A percentile compares a stretch with the other conserved stretches of the same genome.
phyloP scores from a whole-genome alignment of 2,113 vertebrate species.

The Leptodactylus fuscus region DNA sequence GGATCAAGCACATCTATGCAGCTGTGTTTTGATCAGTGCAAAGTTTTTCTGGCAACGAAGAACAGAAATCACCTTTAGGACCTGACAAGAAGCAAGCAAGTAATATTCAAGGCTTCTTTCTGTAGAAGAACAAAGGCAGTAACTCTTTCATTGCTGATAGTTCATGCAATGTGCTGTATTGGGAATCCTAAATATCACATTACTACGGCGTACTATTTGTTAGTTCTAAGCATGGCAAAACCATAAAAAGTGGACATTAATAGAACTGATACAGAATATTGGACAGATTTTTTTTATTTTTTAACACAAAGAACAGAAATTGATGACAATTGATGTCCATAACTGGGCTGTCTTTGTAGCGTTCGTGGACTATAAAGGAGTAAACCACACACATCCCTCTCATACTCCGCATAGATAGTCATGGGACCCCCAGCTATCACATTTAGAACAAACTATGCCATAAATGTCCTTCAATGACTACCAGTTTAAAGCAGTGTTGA shows the following conservation, averaged over 20 bases:
- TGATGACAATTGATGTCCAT: no score
- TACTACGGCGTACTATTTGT: background rate
- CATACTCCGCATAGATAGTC: no score
- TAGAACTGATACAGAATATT: background rate
- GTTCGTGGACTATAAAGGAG: no score
- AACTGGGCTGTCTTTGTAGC: no score
- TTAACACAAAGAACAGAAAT: no score
- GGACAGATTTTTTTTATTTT: background rate
- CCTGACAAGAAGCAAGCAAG: conserved; percentile 72
- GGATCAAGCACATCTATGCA: conserved; percentile 70
- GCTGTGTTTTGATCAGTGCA: conserved; percentile 83
- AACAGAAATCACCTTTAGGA: conserved; percentile 75
- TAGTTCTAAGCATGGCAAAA: background rate
- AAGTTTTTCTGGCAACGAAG: conserved; percentile 74
- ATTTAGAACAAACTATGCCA: no score
- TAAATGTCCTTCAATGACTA: no score
- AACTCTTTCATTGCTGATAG: conserved; percentile 16
- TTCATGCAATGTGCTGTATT: background rate
- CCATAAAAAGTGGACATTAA: background rate
- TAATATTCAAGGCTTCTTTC: conserved; percentile 75
- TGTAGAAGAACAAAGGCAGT: conserved; percentile 14
- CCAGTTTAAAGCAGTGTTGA: no score
- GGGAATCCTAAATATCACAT: background rate
- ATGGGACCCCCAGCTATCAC: no score
- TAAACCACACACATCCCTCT: no score